Conservation (phyloP, 2,888 invertebrate genomes). For the Aquatica leii region DNA sequence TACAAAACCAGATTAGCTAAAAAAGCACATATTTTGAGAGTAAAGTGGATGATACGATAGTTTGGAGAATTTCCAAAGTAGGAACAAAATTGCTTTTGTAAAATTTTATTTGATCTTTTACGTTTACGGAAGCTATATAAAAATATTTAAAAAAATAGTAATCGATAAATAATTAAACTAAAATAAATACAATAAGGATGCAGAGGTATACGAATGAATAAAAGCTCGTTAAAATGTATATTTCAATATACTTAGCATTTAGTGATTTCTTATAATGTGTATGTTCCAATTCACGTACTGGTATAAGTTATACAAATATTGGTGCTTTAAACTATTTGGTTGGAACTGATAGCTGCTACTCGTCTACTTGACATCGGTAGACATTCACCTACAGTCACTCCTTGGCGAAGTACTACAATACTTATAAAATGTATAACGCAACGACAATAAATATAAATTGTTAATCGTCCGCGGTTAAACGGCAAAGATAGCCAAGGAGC, state of each 20-base stretch:
- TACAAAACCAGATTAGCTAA: no score
- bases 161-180: conserved; percentile 1
- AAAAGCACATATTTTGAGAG: no score
- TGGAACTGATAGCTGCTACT: conserved; percentile 54
- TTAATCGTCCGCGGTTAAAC: neutral
- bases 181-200: conserved; percentile 14
- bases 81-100: no score
- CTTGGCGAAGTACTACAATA: conserved; percentile 43
- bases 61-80: no score
- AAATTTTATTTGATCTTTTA: no score
- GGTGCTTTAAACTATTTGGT: conserved; percentile 59
- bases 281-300: conserved; percentile 47
- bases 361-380: conserved; percentile 48
- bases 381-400: conserved; percentile 52
- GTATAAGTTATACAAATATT: conserved; percentile 59
- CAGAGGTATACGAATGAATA: conserved; percentile 13
- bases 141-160: neutral
- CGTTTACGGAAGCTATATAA: no score
- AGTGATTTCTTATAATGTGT: conserved; percentile 46
- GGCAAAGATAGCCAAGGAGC: conserved; percentile 53
- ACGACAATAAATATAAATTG: conserved; percentile 11
- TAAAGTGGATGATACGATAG: no score
- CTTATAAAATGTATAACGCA: conserved; percentile 8
- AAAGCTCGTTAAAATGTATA: conserved; percentile 39
- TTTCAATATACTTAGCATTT: conserved; percentile 54